Conservation (phyloP, 2,797 vertebrate genomes). For the Gastrophryne carolinensis region DNA sequence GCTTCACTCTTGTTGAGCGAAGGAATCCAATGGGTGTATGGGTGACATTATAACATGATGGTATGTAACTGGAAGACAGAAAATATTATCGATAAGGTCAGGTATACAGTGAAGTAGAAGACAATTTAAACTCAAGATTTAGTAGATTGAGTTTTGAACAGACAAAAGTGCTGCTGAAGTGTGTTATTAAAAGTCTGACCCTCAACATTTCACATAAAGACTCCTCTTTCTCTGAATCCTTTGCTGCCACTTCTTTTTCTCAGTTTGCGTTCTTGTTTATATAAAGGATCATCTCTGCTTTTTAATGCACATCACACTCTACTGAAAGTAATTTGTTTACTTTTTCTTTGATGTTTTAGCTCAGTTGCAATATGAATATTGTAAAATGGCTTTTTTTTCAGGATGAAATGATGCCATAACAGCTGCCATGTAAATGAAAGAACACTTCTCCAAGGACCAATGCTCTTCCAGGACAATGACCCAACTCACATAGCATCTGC, state of each 20-base stretch:
- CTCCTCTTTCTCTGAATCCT: no score
- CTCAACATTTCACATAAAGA: no score
- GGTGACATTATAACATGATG: no score
- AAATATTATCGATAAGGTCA: no score
- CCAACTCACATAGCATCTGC: slow-evolving; percentile 44
- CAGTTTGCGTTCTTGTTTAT: background rate
- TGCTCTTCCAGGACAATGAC: slow-evolving; percentile 47
- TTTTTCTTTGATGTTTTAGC: slow-evolving; percentile 27
- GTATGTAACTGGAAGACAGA: no score
- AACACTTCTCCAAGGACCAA: slow-evolving; percentile 46
- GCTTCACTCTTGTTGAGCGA: no score
- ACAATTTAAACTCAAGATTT: no score
- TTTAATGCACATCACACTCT: background rate
- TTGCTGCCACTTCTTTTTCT: background rate
- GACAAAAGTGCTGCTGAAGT: no score
- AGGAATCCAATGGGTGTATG: no score
- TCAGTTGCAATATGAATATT: slow-evolving; percentile 34
- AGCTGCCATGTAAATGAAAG: slow-evolving; percentile 48
- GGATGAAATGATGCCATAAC: slow-evolving; percentile 29
- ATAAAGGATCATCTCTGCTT: background rate
- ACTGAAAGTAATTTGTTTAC: slow-evolving; percentile 27
- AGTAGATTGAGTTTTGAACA: no score
- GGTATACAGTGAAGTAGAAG: no score
- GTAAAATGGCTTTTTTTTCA: slow-evolving; percentile 14
- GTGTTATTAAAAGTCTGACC: no score